phyloP scores from a whole-genome alignment of 2,113 vertebrate genomes.

The Andinoacara biseriatus region DNA sequence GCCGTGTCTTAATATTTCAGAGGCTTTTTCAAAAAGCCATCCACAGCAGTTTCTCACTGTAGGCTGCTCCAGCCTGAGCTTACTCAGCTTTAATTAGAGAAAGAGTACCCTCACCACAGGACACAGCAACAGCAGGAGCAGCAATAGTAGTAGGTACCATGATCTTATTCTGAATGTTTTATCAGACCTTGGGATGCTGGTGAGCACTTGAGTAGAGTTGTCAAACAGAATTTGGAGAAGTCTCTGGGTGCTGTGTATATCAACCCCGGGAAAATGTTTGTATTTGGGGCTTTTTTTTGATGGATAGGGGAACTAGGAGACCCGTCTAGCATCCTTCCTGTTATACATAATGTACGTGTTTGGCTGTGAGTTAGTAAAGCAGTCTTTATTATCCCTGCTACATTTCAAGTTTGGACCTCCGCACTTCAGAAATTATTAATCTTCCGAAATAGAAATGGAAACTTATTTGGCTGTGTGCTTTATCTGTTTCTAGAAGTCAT shows the following conservation, averaged over 20 bases:
- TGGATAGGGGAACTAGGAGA: not conserved
- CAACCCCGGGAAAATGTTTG: conserved; percentile 44
- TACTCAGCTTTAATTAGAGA: conserved; percentile 72
- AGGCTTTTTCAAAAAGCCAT: conserved; percentile 62
- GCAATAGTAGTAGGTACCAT: conserved; percentile 41
- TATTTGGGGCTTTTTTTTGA: conserved; percentile 33
- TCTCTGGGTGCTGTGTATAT: conserved; percentile 47
- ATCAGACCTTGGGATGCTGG: conserved; percentile 62
- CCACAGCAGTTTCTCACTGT: conserved; percentile 60
- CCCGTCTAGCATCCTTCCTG: conserved; percentile 11
- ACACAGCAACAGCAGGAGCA: conserved; percentile 40
- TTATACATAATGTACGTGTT: conserved; percentile 31
- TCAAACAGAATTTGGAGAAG: conserved; percentile 71
- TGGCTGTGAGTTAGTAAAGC: conserved; percentile 12
- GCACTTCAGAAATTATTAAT: not conserved
- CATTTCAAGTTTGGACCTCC: conserved; percentile 2
- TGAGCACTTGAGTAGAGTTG: conserved; percentile 61
- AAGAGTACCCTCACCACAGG: conserved; percentile 68
- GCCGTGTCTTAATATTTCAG: conserved; percentile 77
- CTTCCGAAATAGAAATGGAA: conserved; percentile 14
- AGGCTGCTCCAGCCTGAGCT: conserved; percentile 63
- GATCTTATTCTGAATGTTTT: conserved; percentile 72
- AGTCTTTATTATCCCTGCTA: not conserved
- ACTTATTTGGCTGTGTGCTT: not conserved
- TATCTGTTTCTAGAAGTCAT: not conserved